Base-by-base conservation (phyloP, 1,140 invertebrate genomes). In the Dinoponera quadriceps region DNA sequence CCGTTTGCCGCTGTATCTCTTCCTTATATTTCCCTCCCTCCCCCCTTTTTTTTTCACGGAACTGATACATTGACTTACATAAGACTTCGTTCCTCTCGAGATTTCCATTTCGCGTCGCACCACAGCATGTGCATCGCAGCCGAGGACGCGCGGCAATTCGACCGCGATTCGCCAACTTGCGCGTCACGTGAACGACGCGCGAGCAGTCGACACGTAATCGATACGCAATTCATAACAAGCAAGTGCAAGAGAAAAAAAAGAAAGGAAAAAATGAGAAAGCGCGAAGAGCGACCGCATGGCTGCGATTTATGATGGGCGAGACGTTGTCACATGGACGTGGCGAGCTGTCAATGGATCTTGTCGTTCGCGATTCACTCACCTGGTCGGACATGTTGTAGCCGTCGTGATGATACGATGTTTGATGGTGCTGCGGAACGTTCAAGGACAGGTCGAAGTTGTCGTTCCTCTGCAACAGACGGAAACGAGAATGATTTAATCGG, bases 331-430 rank as follows among this genome's bases (percentile, higher is more conserved):
- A 27, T n/a, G 20, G 29, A 69, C 33, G 55, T 18, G 18, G n/a
- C 1, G 27, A n/a, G 5, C 38, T 65, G 13, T 38, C 11, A 13
- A 80, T 20, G 51, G 20, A 59, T 16, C 29, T n/a, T n/a, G 49
- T 33, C 13, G n/a, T 0, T 20, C 0, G 9, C 5, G 1, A 60
- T 51, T 49, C 16, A 85, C 93, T 94, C 92, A 97, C 96, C 95
- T 97, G 96, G 93, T 97, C 96, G 92, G 95, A 95, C 96, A 97
- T 97, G 92, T 95, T 96, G 95, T 97, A 96, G 85, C 95, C 95
- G 94, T 95, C 96, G 90, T 94, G 94, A 80, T 94, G 94, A 88
- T 95, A 95, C 85, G 96, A 95, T 74, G 91, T 87, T 75, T 94
- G 94, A 85, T 96, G 95, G 90, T 95, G 95, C 90, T 95, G 96